Evolutionary conservation across 2,888 invertebrate genomes (phyloP).

Genomic region (Epinotia demarniana): DNA sequence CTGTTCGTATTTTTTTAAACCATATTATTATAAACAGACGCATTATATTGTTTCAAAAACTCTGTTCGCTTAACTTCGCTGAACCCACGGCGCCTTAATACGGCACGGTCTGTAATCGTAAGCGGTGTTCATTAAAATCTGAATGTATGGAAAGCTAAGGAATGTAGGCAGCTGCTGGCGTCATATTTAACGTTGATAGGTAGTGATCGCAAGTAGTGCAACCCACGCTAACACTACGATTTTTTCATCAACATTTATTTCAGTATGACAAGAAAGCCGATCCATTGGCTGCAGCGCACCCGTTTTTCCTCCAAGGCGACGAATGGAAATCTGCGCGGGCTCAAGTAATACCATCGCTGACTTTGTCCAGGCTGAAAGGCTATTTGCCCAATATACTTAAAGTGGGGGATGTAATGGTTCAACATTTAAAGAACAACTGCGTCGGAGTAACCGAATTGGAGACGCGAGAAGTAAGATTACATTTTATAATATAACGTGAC

Average conservation of each 20-base stretch:
- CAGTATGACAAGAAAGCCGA: conserved; percentile 48
- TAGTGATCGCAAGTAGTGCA: too few species aligned
- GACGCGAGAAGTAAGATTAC: conserved; percentile 33
- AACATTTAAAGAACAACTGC: conserved; percentile 18
- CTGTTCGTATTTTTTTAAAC: too few species aligned
- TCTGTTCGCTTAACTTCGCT: too few species aligned
- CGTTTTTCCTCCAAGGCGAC: conserved; percentile 54
- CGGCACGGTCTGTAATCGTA: too few species aligned
- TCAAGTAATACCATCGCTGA: conserved; percentile 50
- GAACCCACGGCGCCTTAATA: too few species aligned
- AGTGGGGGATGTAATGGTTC: conserved; percentile 45
- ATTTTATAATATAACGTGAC: neutral
- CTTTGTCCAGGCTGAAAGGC: conserved; percentile 46
- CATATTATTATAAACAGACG: too few species aligned
- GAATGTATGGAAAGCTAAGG: too few species aligned
- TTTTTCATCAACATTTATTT: neutral
- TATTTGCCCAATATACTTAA: conserved; percentile 40
- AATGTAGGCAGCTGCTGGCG: too few species aligned
- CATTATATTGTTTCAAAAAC: too few species aligned
- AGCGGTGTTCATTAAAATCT: too few species aligned
- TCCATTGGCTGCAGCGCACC: conserved; percentile 53
- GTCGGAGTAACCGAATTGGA: conserved; percentile 34
- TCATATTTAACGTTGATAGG: too few species aligned
- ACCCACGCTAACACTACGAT: neutral
- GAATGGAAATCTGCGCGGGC: conserved; percentile 55